Evolutionary conservation across 2,888 invertebrate genomes (phyloP), one percentile per base, ranked within the genome.

Genomic region (Chrysolina oricalcia): DNA sequence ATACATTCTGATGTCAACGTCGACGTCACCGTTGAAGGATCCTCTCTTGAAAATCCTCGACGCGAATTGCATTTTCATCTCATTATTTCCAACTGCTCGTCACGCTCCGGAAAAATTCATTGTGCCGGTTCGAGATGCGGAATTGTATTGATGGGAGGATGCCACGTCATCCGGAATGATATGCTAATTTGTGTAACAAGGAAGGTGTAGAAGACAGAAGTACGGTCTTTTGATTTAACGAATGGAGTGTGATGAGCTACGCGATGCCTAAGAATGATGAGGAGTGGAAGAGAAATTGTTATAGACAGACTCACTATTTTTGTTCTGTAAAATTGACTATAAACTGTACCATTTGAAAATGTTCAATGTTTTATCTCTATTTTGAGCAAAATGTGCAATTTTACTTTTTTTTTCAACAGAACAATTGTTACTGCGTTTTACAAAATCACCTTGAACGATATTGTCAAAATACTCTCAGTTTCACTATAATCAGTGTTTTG

Each of bases 1-100:
- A 13, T 53, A 10, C 21, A 53, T 21, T 11, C 21, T 53, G 21
- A 23, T 21, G 11, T 21, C 13, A 53, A 53, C 53, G 53, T 53
- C 53, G 13, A 10, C 11, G 21, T 53, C 53, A 53, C 21, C 21
- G 53, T 53, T 11, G 19, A 19, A 10, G 13, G 53, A 53, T 19
- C 13, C 10, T 59, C 23, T 15, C 15, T 8, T n/a, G 1, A 6
- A 6, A 59, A 59, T 59, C 27, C 35, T n/a, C 6, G n/a, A 59
- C 27, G 27, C 59, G 75, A 50, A 48, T 64, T 73, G 73, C 72
- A 75, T 72, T 75, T 75, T 72, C 65, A 75, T 75, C 75, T 75
- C 75, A 75, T 75, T 75, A 75, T 72, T 50, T 75, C 72, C 64
- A 69, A 71, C 64, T 66, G 72, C 62, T 70, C 68, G 69, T 75